Evolutionary conservation across 2,113 vertebrate species (phyloP), one percentile per base, ranked within the genome.

Genomic region (Tragelaphus imberbis): DNA sequence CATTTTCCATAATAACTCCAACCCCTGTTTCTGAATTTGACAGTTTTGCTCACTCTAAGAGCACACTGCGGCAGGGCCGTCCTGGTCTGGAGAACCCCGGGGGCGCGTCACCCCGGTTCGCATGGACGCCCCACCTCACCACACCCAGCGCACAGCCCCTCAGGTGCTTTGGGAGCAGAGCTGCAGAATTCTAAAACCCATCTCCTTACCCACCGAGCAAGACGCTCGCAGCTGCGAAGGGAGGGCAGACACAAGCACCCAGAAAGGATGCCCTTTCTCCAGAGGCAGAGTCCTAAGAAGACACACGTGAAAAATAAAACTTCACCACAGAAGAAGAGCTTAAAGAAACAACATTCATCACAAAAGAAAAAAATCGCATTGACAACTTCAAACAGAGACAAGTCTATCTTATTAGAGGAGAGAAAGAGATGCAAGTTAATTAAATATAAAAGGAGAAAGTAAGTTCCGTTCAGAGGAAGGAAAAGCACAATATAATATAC

Each of bases 101-200:
- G 21, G 10, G 6, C 1, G 0, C 4, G 5, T 16, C 51, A n/a
- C 10, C n/a, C 44, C 27, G 2, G 4, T 44, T 19, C 84, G 27
- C 21, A 65, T 28, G 28, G 88, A 55, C 5, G 5, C 11, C 0
- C 44, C 36, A 21, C 61, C 58, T 95, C 33, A 33, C 55, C 65
- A 44, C 0, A 0, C n/a, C 87, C 63, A 9, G 53, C 17, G 6
- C 55, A 19, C 61, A 23, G 77, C 19, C 33, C 11, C 55, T 10
- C 80, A 1, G 3, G 1, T 1, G 3, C 65, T 44, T 10, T 61
- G 81, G 51, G 56, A 47, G 40, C 61, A 23, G 16, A 61, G 59
- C 65, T 49, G 77, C 27, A 25, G 79, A 19, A 61, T 19, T 44
- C 25, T 49, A 47, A 56, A 36, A 19, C 16, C 84, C 11, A 14